Evolutionary conservation across 2,888 invertebrate species (phyloP).

Genomic region (Phyllotreta cruciferae): DNA sequence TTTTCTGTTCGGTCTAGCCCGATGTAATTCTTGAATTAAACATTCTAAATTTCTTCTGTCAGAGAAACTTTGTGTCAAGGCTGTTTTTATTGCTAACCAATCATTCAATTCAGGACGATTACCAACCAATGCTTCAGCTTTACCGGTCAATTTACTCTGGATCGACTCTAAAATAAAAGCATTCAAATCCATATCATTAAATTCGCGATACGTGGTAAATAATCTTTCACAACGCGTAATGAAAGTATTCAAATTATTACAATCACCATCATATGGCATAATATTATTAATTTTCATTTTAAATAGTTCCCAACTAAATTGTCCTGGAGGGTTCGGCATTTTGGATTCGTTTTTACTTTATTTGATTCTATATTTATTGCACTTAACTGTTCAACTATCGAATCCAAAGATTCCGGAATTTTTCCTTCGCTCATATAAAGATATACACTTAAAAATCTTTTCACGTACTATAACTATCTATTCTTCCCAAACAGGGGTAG

Average conservation of each 20-base stretch:
- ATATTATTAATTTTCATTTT: background rate
- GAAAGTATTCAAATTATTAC: background rate
- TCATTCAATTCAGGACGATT: slow-evolving; percentile 13
- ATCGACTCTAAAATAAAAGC: slow-evolving; percentile 19
- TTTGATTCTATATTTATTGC: too few species aligned
- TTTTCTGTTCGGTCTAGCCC: slow-evolving; percentile 1
- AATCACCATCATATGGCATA: slow-evolving; percentile 1
- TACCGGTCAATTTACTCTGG: slow-evolving; percentile 16
- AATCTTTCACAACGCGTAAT: background rate
- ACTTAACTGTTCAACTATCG: too few species aligned
- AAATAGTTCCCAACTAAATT: background rate
- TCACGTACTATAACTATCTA: too few species aligned
- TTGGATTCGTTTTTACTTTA: too few species aligned
- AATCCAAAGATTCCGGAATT: too few species aligned
- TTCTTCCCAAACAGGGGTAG: too few species aligned
- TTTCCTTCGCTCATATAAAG: too few species aligned
- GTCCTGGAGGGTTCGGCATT: too few species aligned
- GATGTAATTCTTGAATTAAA: slow-evolving; percentile 5
- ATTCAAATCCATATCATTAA: too few species aligned
- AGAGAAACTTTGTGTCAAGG: slow-evolving; percentile 21
- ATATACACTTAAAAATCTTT: too few species aligned
- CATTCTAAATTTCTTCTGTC: slow-evolving; percentile 18
- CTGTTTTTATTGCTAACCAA: slow-evolving; percentile 15
- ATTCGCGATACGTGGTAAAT: background rate
- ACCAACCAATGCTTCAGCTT: slow-evolving; percentile 23